Evolutionary conservation across 2,888 invertebrate species (phyloP).

Genomic region (Erebia ligea): DNA sequence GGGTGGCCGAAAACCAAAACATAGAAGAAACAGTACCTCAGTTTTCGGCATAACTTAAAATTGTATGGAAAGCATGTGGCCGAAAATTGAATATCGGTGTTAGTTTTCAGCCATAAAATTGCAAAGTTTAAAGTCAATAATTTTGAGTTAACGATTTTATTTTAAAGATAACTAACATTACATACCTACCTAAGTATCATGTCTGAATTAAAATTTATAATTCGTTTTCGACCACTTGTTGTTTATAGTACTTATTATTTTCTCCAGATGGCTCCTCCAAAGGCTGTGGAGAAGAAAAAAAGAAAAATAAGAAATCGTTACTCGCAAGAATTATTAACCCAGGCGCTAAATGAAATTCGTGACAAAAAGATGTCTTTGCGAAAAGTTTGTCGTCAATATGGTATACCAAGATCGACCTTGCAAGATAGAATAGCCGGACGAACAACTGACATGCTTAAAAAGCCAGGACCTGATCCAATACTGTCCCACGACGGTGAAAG

Average conservation of each 20-base stretch:
- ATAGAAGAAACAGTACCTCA: neutral
- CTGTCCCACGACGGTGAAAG: neutral
- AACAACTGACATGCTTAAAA: neutral
- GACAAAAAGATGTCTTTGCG: too few species aligned
- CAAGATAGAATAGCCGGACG: neutral
- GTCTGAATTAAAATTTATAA: neutral
- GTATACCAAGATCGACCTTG: neutral
- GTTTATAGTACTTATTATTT: neutral
- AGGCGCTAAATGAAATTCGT: too few species aligned
- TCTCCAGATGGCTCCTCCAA: constrained; percentile 4
- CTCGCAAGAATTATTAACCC: too few species aligned
- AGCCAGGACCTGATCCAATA: neutral
- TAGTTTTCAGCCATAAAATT: neutral
- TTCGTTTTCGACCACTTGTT: neutral
- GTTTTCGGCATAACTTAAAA: neutral
- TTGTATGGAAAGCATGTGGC: neutral
- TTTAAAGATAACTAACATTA: too few species aligned
- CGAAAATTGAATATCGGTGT: neutral
- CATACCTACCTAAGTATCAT: too few species aligned
- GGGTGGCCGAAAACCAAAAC: neutral
- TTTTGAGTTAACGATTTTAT: neutral
- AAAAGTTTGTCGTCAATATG: neutral
- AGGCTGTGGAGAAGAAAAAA: constrained; percentile 4
- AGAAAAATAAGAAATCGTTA: neutral
- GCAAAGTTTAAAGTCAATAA: neutral